Conservation (phyloP, 2,888 invertebrate genomes). For the Zhuqinia jingwanae region DNA sequence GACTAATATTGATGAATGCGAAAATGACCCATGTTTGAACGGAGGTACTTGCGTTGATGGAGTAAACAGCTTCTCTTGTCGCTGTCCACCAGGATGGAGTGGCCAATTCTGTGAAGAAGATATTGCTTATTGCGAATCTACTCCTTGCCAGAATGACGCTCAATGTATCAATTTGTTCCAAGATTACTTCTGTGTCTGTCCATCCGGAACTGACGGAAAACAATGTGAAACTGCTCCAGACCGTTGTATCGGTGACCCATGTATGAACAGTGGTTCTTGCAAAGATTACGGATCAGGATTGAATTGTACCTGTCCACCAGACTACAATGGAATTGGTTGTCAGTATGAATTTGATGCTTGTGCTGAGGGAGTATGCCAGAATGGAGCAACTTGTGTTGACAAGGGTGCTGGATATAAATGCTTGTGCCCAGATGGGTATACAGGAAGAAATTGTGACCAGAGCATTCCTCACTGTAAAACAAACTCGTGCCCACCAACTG, state of each 20-base stretch:
- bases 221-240: conserved; percentile 98
- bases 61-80: conserved; percentile 90
- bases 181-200: conserved; percentile 96
- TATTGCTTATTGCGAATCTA: conserved; percentile 91
- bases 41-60: conserved; percentile 94
- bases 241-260: conserved; percentile 95
- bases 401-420: conserved; percentile 93
- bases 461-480: conserved; percentile 96
- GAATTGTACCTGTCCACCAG: conserved; percentile 94
- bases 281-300: conserved; percentile 97
- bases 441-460: conserved; percentile 93
- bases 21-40: conserved; percentile 91
- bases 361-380: conserved; percentile 93
- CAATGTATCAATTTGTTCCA: conserved; percentile 95
- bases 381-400: conserved; percentile 95
- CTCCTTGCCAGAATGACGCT: conserved; percentile 96
- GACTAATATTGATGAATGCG: conserved; percentile 92
- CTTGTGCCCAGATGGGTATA: conserved; percentile 85
- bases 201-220: conserved; percentile 97
- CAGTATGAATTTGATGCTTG: conserved; percentile 97
- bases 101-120: conserved; percentile 92
- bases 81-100: conserved; percentile 92
- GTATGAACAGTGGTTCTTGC: conserved; percentile 97
- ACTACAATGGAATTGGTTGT: conserved; percentile 93
- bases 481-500: conserved; percentile 96